Percentiles rank a stretch among this genome's conserved stretches.
phyloP scores from a whole-genome alignment of 35 echinoderm and acorn worm species.

The Holothuria glaberrima region DNA sequence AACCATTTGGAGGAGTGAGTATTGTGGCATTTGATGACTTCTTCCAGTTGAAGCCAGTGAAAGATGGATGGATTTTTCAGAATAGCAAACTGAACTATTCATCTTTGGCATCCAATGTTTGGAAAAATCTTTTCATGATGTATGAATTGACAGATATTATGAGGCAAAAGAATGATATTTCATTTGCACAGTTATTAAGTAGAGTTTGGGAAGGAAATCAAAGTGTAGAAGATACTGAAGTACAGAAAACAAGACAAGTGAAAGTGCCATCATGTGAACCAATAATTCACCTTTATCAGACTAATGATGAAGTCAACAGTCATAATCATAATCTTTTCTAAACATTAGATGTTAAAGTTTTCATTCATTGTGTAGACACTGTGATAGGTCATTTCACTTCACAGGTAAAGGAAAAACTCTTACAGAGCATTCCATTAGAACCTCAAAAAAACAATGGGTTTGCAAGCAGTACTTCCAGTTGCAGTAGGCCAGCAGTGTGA shows the following conservation, averaged over 20 bases:
- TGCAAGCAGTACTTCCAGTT: conserved; percentile 1
- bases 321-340: not conserved
- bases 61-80: conserved; percentile 44
- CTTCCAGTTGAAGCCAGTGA: conserved; percentile 64
- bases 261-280: not conserved
- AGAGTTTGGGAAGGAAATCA: conserved; percentile 40
- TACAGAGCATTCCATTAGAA: conserved; percentile 3
- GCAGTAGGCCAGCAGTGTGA: conserved; percentile 16
- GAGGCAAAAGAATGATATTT: conserved; percentile 50
- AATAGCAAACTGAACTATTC: not conserved
- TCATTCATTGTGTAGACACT: not conserved
- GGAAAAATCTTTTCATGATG: conserved; percentile 31
- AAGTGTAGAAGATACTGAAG: conserved; percentile 9
- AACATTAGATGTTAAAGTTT: not conserved
- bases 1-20: conserved; percentile 52
- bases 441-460: conserved; percentile 14
- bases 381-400: conserved; percentile 29
- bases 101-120: not conserved
- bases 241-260: conserved; percentile 9
- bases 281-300: conserved; percentile 23
- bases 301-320: conserved; percentile 36
- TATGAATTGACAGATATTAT: conserved; percentile 64
- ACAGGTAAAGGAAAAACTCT: not conserved
- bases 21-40: conserved; percentile 53
- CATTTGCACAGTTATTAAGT: conserved; percentile 41